phyloP scores from a whole-genome alignment of 2,888 invertebrate genomes.

The Aspidiotus rigidus region DNA sequence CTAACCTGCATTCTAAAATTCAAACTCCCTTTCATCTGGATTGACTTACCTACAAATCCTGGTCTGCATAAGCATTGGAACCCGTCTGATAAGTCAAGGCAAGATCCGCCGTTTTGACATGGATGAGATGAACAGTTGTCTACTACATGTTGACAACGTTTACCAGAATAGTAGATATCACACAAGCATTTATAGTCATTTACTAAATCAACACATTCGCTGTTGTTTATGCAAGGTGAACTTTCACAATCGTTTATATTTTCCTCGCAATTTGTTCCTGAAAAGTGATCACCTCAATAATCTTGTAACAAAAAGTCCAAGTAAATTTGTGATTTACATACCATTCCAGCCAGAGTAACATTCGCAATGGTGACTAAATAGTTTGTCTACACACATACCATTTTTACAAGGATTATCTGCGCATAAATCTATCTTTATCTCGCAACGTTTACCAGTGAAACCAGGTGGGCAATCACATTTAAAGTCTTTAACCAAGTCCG shows the following conservation, averaged over 20 bases:
- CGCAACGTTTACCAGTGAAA: constrained; percentile 91
- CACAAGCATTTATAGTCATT: constrained; percentile 80
- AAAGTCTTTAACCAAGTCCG: constrained; percentile 89
- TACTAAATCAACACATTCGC: constrained; percentile 78
- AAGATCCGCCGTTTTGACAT: constrained; percentile 85
- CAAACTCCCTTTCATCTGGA: neutral
- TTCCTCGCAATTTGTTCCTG: constrained; percentile 66
- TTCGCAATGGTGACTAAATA: constrained; percentile 76
- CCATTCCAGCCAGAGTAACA: constrained; percentile 90
- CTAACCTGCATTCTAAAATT: neutral
- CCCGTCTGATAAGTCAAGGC: constrained; percentile 77
- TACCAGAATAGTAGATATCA: constrained; percentile 88
- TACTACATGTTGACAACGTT: constrained; percentile 82
- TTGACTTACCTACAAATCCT: constrained; percentile 61
- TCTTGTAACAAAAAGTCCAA: neutral
- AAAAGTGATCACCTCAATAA: constrained; percentile 7
- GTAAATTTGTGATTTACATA: constrained; percentile 26
- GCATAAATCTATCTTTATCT: constrained; percentile 89
- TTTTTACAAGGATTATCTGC: constrained; percentile 82
- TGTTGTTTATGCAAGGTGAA: constrained; percentile 85
- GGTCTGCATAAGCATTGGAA: constrained; percentile 88
- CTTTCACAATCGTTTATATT: constrained; percentile 85
- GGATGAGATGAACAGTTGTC: constrained; percentile 84
- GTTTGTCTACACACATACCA: constrained; percentile 82
- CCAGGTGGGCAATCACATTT: constrained; percentile 87